Conservation (phyloP, 2,888 invertebrate species). For the Thysanoteuthis rhombus region DNA sequence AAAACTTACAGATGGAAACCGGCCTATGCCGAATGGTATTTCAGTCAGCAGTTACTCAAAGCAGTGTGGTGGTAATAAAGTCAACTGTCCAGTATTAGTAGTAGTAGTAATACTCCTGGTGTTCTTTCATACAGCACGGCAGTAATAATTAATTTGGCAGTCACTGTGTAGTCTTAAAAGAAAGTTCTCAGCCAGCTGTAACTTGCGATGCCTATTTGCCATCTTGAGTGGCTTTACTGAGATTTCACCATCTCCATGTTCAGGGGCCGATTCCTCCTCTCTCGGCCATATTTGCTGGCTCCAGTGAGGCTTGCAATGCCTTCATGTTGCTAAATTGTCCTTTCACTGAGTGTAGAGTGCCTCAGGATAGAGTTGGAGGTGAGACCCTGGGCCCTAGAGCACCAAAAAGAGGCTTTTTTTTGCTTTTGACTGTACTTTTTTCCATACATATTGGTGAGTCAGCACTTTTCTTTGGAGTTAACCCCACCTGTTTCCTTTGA, state of each 20-base stretch:
- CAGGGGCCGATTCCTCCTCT: neutral
- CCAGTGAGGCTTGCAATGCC: neutral
- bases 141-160: neutral
- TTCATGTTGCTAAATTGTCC: neutral
- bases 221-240: neutral
- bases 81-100: neutral
- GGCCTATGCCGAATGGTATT: conserved; percentile 12
- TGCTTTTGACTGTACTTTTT: neutral
- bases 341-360: neutral
- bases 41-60: neutral
- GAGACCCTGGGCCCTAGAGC: neutral
- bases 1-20: neutral
- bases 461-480: neutral
- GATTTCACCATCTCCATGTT: neutral
- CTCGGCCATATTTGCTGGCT: neutral
- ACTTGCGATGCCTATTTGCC: neutral
- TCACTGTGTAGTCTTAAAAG: neutral
- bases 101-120: neutral
- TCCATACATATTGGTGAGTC: neutral
- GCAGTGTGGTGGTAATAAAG: neutral
- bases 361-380: neutral
- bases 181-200: neutral
- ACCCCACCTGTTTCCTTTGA: neutral
- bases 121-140: neutral
- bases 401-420: neutral